Evolutionary conservation across 2,113 vertebrate species (phyloP).

Genomic region (Prinia subflava): DNA sequence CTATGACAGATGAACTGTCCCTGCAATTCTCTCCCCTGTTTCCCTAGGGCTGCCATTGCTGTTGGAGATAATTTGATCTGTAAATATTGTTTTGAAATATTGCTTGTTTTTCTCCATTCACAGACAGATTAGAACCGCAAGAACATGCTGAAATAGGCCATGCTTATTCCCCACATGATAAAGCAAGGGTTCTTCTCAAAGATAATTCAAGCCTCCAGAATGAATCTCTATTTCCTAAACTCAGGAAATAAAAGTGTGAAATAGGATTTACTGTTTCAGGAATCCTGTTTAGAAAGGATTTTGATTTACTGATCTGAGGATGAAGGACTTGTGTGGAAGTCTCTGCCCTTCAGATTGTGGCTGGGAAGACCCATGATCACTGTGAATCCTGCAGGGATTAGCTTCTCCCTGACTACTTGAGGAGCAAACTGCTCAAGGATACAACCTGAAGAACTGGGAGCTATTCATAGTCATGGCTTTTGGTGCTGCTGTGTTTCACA

Average conservation of each 20-base stretch:
- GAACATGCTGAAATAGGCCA: background rate
- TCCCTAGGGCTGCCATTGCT: background rate
- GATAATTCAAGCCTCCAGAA: background rate
- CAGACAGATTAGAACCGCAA: background rate
- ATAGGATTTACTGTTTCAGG: background rate
- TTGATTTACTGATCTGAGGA: background rate
- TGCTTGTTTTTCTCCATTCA: background rate
- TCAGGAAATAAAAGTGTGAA: background rate
- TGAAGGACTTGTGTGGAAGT: background rate
- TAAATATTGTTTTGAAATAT: background rate
- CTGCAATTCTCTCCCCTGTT: background rate
- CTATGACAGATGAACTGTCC: background rate
- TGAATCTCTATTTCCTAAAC: background rate
- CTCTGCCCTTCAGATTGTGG: background rate
- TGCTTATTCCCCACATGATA: background rate
- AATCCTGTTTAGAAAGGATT: background rate
- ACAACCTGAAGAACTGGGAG: background rate
- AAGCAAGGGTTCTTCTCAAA: background rate
- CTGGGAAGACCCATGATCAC: background rate
- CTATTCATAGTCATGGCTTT: background rate
- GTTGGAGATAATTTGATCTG: background rate
- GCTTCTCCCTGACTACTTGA: rapidly evolving
- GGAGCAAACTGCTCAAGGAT: background rate
- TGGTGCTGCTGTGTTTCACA: background rate
- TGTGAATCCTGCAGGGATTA: background rate